Evolutionary conservation across 2,888 invertebrate genomes (phyloP), one percentile per base, ranked within the genome.

Genomic region (Drosophila pseudotalamancana): DNA sequence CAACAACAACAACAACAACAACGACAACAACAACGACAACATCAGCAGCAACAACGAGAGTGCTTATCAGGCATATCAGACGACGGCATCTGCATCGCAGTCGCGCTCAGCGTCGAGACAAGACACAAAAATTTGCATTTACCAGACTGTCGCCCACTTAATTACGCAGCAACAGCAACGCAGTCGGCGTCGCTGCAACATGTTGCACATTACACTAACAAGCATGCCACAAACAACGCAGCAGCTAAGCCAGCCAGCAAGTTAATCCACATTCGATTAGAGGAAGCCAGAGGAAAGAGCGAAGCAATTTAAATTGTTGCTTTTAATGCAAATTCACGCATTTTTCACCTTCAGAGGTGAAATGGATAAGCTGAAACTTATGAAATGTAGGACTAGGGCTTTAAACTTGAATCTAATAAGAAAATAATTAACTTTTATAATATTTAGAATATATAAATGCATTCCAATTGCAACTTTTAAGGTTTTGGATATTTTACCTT

Each of bases 121-220:
- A 84, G 81, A 62, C 75, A 75, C 75, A 72, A 68, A 81, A 79
- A 82, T 82, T 82, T 82, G 81, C 81, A 82, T 82, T 83, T 81
- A 82, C 83, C 81, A 82, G 81, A 63, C 81, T 81, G 83, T 82
- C 81, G 83, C 83, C 81, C 81, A 82, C 81, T 83, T 82, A 82
- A 83, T 81, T 81, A 81, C 81, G 81, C 84, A 83, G 81, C 80
- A 67, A 55, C 71, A 75, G 72, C 75, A 57, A 74, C 75, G 72
- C 68, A 77, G 72, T 60, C 62, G 57, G 63, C 69, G 62, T 57
- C 48, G 77, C 70, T 62, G 60, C 81, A 78, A 78, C 78, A 76
- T 80, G 82, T 80, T 82, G 80, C 80, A 80, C 75, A 77, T 77
- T 81, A 72, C 77, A 68, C 80, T 82, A 82, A 80, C 82, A 77